phyloP scores from a whole-genome alignment of 2,797 vertebrate genomes.

The Triplophysa yarkandensis region DNA sequence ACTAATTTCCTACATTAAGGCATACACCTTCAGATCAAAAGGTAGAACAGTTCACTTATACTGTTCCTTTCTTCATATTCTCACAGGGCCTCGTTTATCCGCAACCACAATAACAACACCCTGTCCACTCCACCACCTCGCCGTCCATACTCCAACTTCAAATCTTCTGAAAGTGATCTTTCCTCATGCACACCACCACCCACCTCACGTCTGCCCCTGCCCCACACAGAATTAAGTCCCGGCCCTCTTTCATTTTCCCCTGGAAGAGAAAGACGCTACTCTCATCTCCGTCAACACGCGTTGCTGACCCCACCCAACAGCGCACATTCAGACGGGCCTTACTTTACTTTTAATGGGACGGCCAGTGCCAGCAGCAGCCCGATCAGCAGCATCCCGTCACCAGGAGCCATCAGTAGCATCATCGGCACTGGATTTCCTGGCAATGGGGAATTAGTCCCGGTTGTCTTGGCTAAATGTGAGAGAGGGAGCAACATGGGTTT shows the following conservation, averaged over 20 bases:
- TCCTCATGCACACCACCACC: conserved; percentile 69
- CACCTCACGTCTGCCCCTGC: conserved; percentile 64
- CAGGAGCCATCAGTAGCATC: conserved; percentile 45
- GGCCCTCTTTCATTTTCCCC: conserved; percentile 55
- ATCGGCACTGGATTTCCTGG: conserved; percentile 31
- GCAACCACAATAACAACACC: conserved; percentile 74
- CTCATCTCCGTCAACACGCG: conserved; percentile 63
- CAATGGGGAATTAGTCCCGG: conserved; percentile 72
- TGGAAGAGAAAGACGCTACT: conserved; percentile 54
- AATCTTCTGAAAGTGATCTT: conserved; percentile 76
- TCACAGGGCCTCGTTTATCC: conserved; percentile 72
- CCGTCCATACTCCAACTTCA: conserved; percentile 68
- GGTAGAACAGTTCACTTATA: too few species aligned
- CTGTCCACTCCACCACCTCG: conserved; percentile 69
- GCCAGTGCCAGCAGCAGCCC: conserved; percentile 64
- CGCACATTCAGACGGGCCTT: conserved; percentile 59
- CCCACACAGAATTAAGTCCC: conserved; percentile 61
- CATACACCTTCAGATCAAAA: too few species aligned
- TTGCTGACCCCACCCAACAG: conserved; percentile 56
- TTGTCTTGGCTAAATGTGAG: conserved; percentile 72
- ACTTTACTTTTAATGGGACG: conserved; percentile 73
- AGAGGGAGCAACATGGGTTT: conserved; percentile 74
- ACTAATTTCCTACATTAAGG: too few species aligned
- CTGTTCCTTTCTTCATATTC: neutral
- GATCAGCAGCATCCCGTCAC: conserved; percentile 55